Conservation (phyloP, 2,888 invertebrate species). For the Habrosyne pyritoides region DNA sequence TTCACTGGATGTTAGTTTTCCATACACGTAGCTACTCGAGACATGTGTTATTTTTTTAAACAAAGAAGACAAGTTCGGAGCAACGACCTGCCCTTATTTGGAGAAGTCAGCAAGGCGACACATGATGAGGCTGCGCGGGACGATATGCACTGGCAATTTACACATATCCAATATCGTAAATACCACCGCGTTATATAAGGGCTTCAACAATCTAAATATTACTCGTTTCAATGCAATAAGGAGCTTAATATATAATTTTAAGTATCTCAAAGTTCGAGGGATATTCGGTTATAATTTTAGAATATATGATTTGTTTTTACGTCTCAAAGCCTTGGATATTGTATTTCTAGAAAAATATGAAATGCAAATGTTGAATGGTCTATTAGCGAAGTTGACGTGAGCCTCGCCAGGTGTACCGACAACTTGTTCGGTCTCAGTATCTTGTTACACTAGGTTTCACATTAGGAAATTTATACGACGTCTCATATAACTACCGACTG, state of each 20-base stretch:
- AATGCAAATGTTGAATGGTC: constrained; percentile 59
- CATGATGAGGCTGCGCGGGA: constrained; percentile 34
- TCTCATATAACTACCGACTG: constrained; percentile 78
- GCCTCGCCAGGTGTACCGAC: constrained; percentile 67
- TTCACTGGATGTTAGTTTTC: constrained; percentile 61
- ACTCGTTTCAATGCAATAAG: not conserved
- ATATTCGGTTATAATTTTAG: not conserved
- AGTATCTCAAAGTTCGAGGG: not conserved
- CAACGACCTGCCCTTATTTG: constrained; percentile 78
- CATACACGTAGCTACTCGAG: constrained; percentile 60
- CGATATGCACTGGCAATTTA: constrained; percentile 34
- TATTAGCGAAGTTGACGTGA: constrained; percentile 69
- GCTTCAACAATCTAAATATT: not conserved
- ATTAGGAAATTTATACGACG: constrained; percentile 82
- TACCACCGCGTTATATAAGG: constrained; percentile 10
- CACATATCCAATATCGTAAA: constrained; percentile 21
- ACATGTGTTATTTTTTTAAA: constrained; percentile 72
- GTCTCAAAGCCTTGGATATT: not conserved
- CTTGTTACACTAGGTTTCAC: constrained; percentile 80
- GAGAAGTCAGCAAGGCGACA: constrained; percentile 58
- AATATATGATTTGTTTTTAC: not conserved
- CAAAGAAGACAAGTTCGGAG: constrained; percentile 63
- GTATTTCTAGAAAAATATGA: constrained; percentile 57
- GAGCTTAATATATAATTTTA: not conserved
- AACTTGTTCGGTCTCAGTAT: constrained; percentile 70